A percentile compares a stretch with the other conserved stretches of the same genome.
Evolutionary conservation across 2,888 invertebrate genomes (phyloP).

Genomic region (Congeria kusceri): DNA sequence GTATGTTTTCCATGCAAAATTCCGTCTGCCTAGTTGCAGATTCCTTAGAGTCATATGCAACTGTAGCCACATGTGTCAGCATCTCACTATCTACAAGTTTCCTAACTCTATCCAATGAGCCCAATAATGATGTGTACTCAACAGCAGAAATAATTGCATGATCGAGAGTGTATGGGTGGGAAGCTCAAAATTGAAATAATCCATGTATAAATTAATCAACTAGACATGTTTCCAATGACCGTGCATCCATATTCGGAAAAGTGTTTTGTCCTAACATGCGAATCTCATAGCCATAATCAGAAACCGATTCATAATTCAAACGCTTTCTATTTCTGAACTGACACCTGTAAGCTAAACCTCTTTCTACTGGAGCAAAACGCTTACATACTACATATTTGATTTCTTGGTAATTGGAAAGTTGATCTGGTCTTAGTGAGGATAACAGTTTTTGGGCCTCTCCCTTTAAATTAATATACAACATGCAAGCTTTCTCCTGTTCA

Average conservation of each 20-base stretch:
- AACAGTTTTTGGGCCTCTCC: constrained; percentile 20
- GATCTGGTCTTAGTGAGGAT: not conserved
- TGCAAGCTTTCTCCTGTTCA: constrained; percentile 9
- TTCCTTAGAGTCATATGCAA: too few species aligned
- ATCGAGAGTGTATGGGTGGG: not conserved
- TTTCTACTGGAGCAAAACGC: not conserved
- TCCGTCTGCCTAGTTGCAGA: too few species aligned
- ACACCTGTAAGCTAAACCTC: not conserved
- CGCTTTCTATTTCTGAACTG: constrained; percentile 2
- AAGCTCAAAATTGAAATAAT: constrained; percentile 18
- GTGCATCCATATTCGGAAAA: not conserved
- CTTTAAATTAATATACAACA: constrained; percentile 5
- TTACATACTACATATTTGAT: not conserved
- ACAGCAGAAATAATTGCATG: too few species aligned
- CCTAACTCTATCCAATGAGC: too few species aligned
- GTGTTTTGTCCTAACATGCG: not conserved
- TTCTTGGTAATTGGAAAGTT: not conserved
- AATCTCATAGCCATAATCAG: not conserved
- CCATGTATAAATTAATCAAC: constrained; percentile 25
- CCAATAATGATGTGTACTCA: too few species aligned
- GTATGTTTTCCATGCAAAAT: too few species aligned
- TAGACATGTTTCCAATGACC: not conserved
- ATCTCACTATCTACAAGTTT: too few species aligned
- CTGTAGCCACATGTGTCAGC: too few species aligned
- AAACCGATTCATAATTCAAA: not conserved